These are phyloP conservation scores for Malurus splendens DNA, from an alignment of 2,797 vertebrate genomes.

Conservation along the genomic window DNA sequence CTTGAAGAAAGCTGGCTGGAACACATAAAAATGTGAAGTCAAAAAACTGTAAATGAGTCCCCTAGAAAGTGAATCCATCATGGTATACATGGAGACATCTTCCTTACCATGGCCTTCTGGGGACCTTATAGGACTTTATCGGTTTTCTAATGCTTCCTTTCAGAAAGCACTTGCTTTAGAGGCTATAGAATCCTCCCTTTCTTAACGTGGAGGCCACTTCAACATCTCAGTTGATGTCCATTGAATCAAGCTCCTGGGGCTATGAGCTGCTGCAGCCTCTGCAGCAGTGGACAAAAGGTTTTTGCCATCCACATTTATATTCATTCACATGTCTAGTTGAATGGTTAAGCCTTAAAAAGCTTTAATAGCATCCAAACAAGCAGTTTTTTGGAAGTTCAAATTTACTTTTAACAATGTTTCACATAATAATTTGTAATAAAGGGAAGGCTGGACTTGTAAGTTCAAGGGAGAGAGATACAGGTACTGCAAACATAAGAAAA, in stretches of 20 bases:
- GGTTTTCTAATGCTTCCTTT: background rate
- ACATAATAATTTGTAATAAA: background rate
- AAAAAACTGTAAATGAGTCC: background rate
- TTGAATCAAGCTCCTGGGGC: background rate
- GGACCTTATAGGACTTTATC: no score
- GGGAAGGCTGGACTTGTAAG: background rate
- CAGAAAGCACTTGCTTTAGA: background rate
- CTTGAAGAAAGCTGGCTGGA: background rate
- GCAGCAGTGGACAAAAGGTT: background rate
- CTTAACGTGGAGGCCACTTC: background rate
- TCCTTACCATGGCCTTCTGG: background rate
- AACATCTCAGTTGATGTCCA: background rate
- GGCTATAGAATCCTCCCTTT: no score
- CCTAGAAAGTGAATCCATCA: background rate
- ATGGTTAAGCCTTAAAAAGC: background rate
- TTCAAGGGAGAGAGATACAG: background rate
- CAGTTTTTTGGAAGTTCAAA: background rate
- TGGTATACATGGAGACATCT: background rate
- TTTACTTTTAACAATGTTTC: background rate
- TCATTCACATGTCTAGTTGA: accelerated
- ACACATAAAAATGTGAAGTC: background rate
- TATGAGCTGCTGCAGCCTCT: background rate
- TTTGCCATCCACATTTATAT: background rate
- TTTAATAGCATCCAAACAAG: background rate
- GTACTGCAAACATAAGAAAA: background rate